Evolutionary conservation across 2,113 vertebrate species (phyloP), one percentile per base, ranked within the genome.

Genomic region (Gadus macrocephalus): DNA sequence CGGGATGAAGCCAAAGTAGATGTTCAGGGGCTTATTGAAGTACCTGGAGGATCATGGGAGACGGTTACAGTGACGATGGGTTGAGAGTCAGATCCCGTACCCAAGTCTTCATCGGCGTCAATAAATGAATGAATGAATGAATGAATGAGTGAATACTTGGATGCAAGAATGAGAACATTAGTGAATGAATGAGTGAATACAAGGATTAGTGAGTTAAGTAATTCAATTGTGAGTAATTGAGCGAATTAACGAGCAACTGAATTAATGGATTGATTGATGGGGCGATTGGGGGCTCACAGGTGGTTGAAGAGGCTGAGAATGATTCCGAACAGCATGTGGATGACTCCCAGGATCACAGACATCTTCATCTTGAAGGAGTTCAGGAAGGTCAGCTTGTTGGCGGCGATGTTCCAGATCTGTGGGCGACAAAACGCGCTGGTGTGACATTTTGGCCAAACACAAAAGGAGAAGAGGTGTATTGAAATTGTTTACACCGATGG

Each of bases 351-450:
- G 77, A 96, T 91, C 25, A 99, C 89, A 0, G 97, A 99, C 95
- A 98, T 99, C 88, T 99, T 99, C 97, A 99, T 99, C 83, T 99
- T 99, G 72, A 97, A 99, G 0, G 97, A 99, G 85, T 99, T 99
- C 74, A 99, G 92, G 91, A 99, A 99, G 1, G 92, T 96, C 85
- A 99, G 87, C 74, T 98, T 98, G 86, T 99, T 99, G 79, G 81
- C 83, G 58, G 97, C 95, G 56, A 99, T 93, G 78, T 93, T 98
- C 97, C 97, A 99, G 62, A 99, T 97, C 97, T 99, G 84, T 72
- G 22, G 1, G 1, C 12, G 42, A 14, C 42, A 14, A 35, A 35
- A 35, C 31, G 42, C 12, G 42, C 9, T 49, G 6, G 42, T 49
- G 42, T 12, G 9, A 49, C 8, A 49, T 2, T 11, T 1, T 49